Percentiles rank a stretch among this genome's conserved stretches.
Conservation (phyloP, 2,113 vertebrate species). For the Noturus placidus region DNA sequence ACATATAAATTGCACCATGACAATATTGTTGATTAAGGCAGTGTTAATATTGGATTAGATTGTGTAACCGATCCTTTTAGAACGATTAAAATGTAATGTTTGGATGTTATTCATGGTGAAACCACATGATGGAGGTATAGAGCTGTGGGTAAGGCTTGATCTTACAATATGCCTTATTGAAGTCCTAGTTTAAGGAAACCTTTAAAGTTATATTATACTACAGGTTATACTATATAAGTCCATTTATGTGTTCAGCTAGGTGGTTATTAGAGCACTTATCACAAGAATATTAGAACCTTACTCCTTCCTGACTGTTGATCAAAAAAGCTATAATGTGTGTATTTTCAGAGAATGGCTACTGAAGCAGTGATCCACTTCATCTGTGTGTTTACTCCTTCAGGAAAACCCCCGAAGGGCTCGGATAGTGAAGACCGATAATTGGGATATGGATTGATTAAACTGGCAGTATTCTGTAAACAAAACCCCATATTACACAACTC, state of each 20-base stretch:
- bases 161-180: neutral
- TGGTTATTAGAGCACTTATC: neutral
- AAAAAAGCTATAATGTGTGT: neutral
- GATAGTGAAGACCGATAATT: conserved; percentile 4
- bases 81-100: neutral
- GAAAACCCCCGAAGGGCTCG: conserved; percentile 9
- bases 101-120: neutral
- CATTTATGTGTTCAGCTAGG: conserved; percentile 19
- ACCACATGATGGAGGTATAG: conserved; percentile 26
- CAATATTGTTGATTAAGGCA: neutral
- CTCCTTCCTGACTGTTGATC: conserved; percentile 10
- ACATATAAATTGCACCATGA: neutral
- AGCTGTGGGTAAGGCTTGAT: neutral
- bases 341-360: conserved; percentile 14
- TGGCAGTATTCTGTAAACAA: conserved; percentile 16
- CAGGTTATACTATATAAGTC: neutral
- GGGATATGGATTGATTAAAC: neutral
- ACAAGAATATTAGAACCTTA: conserved; percentile 25
- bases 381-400: conserved; percentile 32
- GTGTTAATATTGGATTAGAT: neutral
- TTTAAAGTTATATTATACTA: neutral
- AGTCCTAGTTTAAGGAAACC: neutral
- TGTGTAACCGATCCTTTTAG: neutral
- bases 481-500: neutral
- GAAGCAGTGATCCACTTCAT: conserved; percentile 14